These are phyloP conservation scores for Lysandra coridon DNA, from an alignment of 2,888 invertebrate genomes.

Conservation along the genomic window DNA sequence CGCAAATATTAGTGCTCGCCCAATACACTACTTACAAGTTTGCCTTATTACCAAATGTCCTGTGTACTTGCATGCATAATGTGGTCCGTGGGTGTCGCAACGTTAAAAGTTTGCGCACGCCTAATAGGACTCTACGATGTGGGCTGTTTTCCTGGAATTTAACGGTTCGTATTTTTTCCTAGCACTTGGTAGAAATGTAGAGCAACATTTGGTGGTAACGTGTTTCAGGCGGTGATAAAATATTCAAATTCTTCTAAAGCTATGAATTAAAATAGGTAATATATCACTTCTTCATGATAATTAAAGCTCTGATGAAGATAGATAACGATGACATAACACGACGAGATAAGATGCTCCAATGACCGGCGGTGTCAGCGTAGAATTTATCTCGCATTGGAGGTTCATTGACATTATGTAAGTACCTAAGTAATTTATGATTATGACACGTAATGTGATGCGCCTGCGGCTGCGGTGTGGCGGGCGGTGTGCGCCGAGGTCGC, in stretches of 20 bases:
- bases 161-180: not conserved
- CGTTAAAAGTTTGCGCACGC: conserved; percentile 1
- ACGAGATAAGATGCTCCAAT: conserved; percentile 1
- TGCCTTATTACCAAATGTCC: conserved; percentile 63
- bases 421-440: conserved; percentile 58
- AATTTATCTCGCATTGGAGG: conserved; percentile 42
- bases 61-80: conserved; percentile 45
- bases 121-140: not conserved
- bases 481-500: conserved; percentile 50
- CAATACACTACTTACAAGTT: conserved; percentile 63
- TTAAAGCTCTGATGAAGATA: conserved; percentile 3
- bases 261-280: not conserved
- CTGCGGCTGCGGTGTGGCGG: conserved; percentile 41
- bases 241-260: not conserved
- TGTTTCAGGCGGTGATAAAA: not conserved
- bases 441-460: conserved; percentile 50
- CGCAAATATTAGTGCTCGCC: conserved; percentile 75
- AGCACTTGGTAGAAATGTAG: not conserved
- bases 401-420: conserved; percentile 56
- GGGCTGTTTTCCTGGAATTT: not conserved
- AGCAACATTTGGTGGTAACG: not conserved
- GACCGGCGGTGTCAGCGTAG: conserved; percentile 13
- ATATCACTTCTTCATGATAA: not conserved
- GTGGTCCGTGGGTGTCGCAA: conserved; percentile 32
- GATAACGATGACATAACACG: not conserved